Evolutionary conservation across 2,797 vertebrate genomes (phyloP).

Genomic region (Sciaenops ocellatus): DNA sequence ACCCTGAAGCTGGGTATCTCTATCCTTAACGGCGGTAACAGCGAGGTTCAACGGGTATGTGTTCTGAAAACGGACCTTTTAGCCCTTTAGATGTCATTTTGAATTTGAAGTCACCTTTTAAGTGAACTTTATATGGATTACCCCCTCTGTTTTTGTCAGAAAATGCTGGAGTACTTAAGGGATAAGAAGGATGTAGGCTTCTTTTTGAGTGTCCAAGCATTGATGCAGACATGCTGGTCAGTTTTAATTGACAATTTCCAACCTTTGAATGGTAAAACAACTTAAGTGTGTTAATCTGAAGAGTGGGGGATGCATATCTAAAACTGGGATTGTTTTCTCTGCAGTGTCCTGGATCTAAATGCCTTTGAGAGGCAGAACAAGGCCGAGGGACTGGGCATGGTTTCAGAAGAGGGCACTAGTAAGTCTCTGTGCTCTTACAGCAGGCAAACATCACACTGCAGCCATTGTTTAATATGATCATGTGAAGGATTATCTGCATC

Average conservation of each 20-base stretch:
- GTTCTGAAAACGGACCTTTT: conserved; percentile 5
- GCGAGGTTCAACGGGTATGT: conserved; percentile 91
- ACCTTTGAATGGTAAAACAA: background rate
- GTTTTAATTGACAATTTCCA: conserved; percentile 35
- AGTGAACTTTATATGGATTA: background rate
- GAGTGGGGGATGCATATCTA: background rate
- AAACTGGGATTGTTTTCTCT: conserved; percentile 27
- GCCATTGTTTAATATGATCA: conserved; percentile 20
- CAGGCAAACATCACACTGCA: conserved; percentile 23
- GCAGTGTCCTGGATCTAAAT: conserved; percentile 94
- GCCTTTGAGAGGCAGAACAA: conserved; percentile 98
- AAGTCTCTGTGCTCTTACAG: conserved; percentile 69
- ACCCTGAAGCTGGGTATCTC: conserved; percentile 96
- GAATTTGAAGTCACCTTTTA: conserved; percentile 2
- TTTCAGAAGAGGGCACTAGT: conserved; percentile 96
- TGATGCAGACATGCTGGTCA: conserved; percentile 97
- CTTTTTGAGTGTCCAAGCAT: conserved; percentile 93
- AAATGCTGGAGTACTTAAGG: conserved; percentile 97
- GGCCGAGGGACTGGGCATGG: conserved; percentile 97
- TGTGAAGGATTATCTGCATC: conserved; percentile 30
- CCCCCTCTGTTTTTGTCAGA: conserved; percentile 74
- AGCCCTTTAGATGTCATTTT: background rate
- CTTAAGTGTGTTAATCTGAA: background rate
- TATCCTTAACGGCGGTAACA: conserved; percentile 94
- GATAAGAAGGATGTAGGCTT: conserved; percentile 96